These are phyloP conservation scores for Lerema accius DNA, from an alignment of 1,140 invertebrate genomes.

Conservation along the genomic window DNA sequence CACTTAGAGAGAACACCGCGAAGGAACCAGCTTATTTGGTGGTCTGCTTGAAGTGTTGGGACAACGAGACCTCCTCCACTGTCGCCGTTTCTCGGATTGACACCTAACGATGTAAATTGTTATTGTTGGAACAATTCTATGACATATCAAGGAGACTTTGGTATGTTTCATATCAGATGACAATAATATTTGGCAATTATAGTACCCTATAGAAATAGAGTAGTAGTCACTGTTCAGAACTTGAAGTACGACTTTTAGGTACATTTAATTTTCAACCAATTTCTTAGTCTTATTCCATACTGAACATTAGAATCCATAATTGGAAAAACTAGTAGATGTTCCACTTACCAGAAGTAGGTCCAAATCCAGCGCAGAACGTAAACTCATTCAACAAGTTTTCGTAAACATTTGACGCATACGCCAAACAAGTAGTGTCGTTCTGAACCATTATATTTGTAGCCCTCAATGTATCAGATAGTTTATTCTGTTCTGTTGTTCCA, in stretches of 20 bases:
- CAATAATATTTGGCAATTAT: too few species aligned
- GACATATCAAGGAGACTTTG: too few species aligned
- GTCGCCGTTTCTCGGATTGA: slow-evolving; percentile 85
- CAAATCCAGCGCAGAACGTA: slow-evolving; percentile 68
- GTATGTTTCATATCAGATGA: too few species aligned
- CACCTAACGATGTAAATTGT: slow-evolving; percentile 63
- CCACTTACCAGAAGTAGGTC: slow-evolving; percentile 55
- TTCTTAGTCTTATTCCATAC: not conserved
- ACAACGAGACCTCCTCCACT: slow-evolving; percentile 85
- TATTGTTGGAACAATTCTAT: too few species aligned
- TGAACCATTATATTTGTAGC: slow-evolving; percentile 61
- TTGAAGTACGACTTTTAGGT: too few species aligned
- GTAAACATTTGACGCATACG: slow-evolving; percentile 51
- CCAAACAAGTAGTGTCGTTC: slow-evolving; percentile 60
- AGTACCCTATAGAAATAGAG: too few species aligned
- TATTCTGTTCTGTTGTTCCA: slow-evolving; percentile 58
- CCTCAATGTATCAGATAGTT: slow-evolving; percentile 54
- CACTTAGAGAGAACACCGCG: slow-evolving; percentile 84
- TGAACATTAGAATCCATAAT: not conserved
- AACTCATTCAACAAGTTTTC: slow-evolving; percentile 60
- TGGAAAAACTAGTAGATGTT: not conserved
- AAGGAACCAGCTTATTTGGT: slow-evolving; percentile 81
- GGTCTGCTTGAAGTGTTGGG: slow-evolving; percentile 66
- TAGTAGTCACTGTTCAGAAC: too few species aligned
- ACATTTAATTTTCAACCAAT: too few species aligned